Percentiles rank a stretch among this genome's conserved stretches.
Evolutionary conservation across 2,888 invertebrate genomes (phyloP).

Genomic region (Periphyllus acericola): DNA sequence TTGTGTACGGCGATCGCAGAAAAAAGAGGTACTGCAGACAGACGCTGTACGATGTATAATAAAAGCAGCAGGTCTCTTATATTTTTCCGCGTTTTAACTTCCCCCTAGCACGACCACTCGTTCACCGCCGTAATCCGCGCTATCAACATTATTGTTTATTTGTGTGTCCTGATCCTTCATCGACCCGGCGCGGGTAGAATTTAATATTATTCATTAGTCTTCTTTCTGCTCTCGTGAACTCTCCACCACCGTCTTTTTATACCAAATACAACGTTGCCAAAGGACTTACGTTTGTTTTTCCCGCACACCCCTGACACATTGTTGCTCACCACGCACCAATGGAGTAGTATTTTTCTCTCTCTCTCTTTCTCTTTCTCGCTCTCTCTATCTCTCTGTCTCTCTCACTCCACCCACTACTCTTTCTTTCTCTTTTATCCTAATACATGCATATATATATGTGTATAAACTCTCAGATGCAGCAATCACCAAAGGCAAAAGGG

Average conservation of each 20-base stretch:
- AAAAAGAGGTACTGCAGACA: not conserved
- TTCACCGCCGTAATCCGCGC: slow-evolving; percentile 14
- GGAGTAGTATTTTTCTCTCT: not conserved
- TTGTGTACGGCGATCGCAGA: not conserved
- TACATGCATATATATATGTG: not conserved
- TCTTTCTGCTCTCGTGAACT: slow-evolving; percentile 34
- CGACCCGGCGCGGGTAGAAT: slow-evolving; percentile 26
- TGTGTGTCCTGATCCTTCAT: slow-evolving; percentile 33
- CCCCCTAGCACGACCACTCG: not conserved
- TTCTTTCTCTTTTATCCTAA: not conserved
- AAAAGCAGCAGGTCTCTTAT: slow-evolving; percentile 10
- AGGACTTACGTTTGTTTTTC: slow-evolving; percentile 51
- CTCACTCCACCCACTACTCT: not conserved
- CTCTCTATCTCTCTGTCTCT: not conserved
- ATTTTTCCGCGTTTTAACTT: slow-evolving; percentile 8
- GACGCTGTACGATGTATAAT: not conserved
- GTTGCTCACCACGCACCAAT: not conserved
- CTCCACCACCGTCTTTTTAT: slow-evolving; percentile 26
- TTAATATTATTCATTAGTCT: slow-evolving; percentile 57
- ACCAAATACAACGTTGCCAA: slow-evolving; percentile 44
- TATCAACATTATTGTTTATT: slow-evolving; percentile 56
- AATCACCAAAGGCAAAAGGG: slow-evolving; percentile 28
- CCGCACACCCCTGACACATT: slow-evolving; percentile 3
- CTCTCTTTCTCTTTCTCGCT: not conserved
- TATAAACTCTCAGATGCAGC: not conserved